Evolutionary conservation across 2,888 invertebrate species (phyloP), one percentile per base, ranked within the genome.

Genomic region (Acanthococcus lagerstroemiae): DNA sequence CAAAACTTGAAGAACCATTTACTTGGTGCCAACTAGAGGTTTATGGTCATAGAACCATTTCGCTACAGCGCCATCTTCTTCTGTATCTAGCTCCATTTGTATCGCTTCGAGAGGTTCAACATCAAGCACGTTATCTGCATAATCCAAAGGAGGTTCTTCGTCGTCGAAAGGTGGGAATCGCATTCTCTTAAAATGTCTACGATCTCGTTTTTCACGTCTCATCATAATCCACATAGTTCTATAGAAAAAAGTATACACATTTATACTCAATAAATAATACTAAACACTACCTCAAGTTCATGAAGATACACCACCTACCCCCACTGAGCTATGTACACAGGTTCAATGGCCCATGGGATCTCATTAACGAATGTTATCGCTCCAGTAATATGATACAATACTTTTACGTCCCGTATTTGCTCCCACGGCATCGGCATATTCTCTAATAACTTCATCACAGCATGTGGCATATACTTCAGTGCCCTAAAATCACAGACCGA

Each of bases 361-460:
- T 99, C 99, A 79, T 99, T 99, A 3, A 99, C 96, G 78, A 99
- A 99, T 6, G 99, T 97, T 69, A 99, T 99, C 15, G 99, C 99
- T 55, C 99, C 99, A 7, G 99, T 99, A 69, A 99, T 97, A 74
- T 99, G 99, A 76, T 99, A 99, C 25, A 99, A 79, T 6, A 95
- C 95, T 78, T 93, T 91, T 0, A 96, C 95, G 77, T 99, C 99
- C 69, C 99, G 82, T 69, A 99, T 99, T 79, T 99, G 99, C 77
- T 99, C 99, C 99, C 99, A 99, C 0, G 99, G 99, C 99, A 99
- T 99, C 0, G 99, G 99, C 99, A 99, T 99, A 77, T 99, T 99
- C 77, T 99, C 99, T 68, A 99, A 78, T 1, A 99, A 82, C 75
- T 99, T 99, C 81, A 99, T 86, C 5, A 99, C 96, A 6, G 99